Evolutionary conservation across 2,888 invertebrate species (phyloP).

Genomic region (Dastarcus helophoroides): DNA sequence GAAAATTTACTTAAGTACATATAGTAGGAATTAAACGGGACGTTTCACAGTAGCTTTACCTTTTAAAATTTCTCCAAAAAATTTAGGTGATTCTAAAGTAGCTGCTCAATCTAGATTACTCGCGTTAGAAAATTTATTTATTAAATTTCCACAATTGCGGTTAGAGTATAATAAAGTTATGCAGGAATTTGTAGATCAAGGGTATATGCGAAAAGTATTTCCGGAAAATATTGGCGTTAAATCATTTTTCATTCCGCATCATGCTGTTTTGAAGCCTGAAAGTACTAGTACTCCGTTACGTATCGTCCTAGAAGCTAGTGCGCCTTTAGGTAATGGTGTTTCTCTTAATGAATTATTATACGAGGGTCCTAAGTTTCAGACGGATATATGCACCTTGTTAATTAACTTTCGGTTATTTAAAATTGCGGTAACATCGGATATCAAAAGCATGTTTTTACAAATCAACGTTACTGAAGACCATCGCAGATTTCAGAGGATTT

Average conservation of each 20-base stretch:
- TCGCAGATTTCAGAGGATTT: background rate
- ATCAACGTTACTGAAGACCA: background rate
- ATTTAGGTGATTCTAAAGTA: too few species aligned
- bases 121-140: background rate
- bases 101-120: background rate
- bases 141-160: background rate
- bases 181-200: constrained; percentile 2
- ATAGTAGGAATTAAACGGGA: background rate
- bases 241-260: background rate
- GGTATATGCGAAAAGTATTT: background rate
- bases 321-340: background rate
- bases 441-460: too few species aligned
- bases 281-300: background rate
- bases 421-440: too few species aligned
- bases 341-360: background rate
- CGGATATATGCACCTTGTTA: too few species aligned
- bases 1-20: background rate
- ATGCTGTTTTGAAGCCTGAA: background rate
- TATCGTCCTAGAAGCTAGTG: constrained; percentile 1
- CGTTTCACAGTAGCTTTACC: constrained; percentile 1
- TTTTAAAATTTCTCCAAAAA: too few species aligned
- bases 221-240: constrained; percentile 1
- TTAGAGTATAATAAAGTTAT: constrained; percentile 3
- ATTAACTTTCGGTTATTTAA: too few species aligned
- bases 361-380: too few species aligned